Evolutionary conservation across 2,888 invertebrate species (phyloP).

Genomic region (Pyrrhosoma nymphula): DNA sequence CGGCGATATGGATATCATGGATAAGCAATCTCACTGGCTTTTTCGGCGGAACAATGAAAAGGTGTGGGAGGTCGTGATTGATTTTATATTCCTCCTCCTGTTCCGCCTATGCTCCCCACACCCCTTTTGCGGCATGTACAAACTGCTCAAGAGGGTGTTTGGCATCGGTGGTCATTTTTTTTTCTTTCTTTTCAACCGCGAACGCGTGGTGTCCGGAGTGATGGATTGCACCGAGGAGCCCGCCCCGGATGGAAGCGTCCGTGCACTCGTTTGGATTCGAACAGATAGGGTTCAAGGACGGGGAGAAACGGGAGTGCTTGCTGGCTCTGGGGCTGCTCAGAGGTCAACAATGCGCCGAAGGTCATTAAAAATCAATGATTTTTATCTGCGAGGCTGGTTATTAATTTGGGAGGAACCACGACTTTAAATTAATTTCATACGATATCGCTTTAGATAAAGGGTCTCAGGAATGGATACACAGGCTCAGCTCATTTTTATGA

Average conservation of each 20-base stretch:
- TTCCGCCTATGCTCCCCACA: not conserved
- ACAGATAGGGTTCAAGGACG: constrained; percentile 1
- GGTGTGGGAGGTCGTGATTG: constrained; percentile 45
- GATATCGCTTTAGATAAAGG: not conserved
- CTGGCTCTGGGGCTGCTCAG: not conserved
- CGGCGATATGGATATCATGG: constrained; percentile 44
- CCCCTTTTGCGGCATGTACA: not conserved
- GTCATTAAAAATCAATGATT: constrained; percentile 14
- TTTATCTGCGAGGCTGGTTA: not conserved
- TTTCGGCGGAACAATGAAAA: constrained; percentile 63
- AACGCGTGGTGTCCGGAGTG: not conserved
- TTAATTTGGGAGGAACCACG: not conserved
- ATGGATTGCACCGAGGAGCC: not conserved
- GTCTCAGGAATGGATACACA: not conserved
- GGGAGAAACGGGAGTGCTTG: not conserved
- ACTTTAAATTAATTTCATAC: not conserved
- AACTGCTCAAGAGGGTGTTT: not conserved
- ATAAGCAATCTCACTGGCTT: constrained; percentile 42
- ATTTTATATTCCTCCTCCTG: constrained; percentile 23
- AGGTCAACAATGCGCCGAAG: not conserved
- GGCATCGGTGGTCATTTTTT: not conserved
- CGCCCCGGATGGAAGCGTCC: not conserved
- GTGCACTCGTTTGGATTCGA: not conserved
- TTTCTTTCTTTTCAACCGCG: not conserved
- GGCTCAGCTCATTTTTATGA: not conserved